A percentile compares a stretch with the other conserved stretches of the same genome.
Conservation (phyloP, 2,888 invertebrate genomes). For the Apamea anceps region DNA sequence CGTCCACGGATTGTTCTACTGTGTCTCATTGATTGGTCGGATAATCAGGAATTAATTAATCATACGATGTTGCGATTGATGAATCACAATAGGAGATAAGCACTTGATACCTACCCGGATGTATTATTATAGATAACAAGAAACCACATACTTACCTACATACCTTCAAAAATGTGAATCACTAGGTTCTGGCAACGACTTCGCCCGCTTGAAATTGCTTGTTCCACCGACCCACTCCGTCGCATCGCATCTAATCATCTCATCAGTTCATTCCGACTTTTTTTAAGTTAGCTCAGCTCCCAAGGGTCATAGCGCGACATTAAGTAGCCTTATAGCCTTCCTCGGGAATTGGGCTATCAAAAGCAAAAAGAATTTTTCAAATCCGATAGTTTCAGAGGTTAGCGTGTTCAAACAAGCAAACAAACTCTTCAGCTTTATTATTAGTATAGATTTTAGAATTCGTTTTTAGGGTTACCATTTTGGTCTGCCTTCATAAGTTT, state of each 20-base stretch:
- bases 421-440: not conserved
- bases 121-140: conserved; percentile 20
- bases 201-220: not conserved
- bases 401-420: not conserved
- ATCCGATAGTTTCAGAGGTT: not conserved
- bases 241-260: too few species aligned
- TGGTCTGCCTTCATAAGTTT: not conserved
- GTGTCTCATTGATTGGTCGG: conserved; percentile 11
- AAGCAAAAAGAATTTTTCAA: not conserved
- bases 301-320: not conserved
- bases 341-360: not conserved
- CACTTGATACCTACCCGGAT: conserved; percentile 20
- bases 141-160: not conserved
- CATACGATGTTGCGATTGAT: conserved; percentile 23
- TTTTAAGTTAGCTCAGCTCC: not conserved
- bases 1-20: not conserved
- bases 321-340: not conserved
- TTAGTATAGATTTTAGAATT: conserved; percentile 8
- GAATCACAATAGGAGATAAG: conserved; percentile 42
- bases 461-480: not conserved
- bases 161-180: conserved; percentile 4
- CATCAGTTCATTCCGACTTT: not conserved
- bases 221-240: not conserved
- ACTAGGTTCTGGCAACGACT: not conserved
- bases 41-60: conserved; percentile 48